Conservation (phyloP, 2,888 invertebrate species). For the Polymixis flavicincta region DNA sequence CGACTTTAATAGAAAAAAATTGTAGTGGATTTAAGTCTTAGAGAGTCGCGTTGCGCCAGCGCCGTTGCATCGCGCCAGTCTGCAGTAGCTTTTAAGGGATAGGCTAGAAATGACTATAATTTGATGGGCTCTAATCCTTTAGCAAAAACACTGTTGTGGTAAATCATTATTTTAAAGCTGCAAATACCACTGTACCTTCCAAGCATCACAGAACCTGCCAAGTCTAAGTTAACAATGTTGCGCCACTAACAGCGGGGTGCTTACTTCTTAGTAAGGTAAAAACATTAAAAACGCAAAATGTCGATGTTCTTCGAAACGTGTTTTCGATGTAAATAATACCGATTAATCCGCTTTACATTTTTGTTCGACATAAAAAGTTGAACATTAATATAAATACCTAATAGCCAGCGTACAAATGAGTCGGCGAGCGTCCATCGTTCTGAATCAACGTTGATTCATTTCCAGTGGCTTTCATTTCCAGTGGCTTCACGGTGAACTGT, state of each 20-base stretch:
- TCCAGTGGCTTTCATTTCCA: constrained; percentile 3
- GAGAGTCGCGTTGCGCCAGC: too few species aligned
- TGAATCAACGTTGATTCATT: constrained; percentile 28
- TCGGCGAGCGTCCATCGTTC: constrained; percentile 20
- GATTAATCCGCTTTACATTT: neutral
- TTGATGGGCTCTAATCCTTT: neutral
- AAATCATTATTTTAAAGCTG: neutral
- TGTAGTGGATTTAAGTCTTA: too few species aligned
- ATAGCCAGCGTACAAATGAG: constrained; percentile 32
- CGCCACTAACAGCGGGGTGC: constrained; percentile 7
- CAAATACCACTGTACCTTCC: neutral
- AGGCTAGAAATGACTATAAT: neutral
- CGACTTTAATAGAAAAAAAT: too few species aligned
- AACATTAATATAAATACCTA: constrained; percentile 47
- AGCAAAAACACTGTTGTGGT: neutral
- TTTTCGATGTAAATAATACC: constrained; percentile 19
- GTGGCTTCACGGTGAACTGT: constrained; percentile 18
- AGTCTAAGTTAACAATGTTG: neutral
- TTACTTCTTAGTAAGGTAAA: neutral
- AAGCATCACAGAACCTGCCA: neutral
- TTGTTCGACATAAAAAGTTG: constrained; percentile 18
- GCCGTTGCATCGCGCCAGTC: too few species aligned
- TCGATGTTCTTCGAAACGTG: constrained; percentile 4
- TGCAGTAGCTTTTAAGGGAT: too few species aligned
- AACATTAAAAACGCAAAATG: constrained; percentile 4